Base-by-base conservation (phyloP, 2,888 invertebrate genomes). In the Athripsodes cinereus region DNA sequence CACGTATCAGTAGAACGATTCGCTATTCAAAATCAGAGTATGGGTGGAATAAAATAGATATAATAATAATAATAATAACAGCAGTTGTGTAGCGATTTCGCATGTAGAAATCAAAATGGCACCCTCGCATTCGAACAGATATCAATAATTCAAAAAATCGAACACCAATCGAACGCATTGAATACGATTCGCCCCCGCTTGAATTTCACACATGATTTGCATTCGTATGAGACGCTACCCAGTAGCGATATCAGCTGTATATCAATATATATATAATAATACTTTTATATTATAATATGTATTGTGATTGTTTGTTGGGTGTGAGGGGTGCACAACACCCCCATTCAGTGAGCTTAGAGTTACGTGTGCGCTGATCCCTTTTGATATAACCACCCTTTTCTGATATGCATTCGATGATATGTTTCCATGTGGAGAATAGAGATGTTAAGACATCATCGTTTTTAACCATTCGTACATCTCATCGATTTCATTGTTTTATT, bases 151-250 rank as follows among this genome's bases (percentile, higher is more conserved):
- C 8, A 22, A 31, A 51, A 20, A 31, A 51, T 58, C 58, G 58
- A 46, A 47, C 55, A 47, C 58, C 58, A 58, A 58, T 58, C 54
- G 58, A 58, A 58, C 16, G 47, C 55, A 31, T 31, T 55, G 55
- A 22, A 50, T 53, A 31, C 49, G 40, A 40, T 47, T 18, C 53
- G 40, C 51, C 58, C 62, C 55, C 52, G 20, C 52, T 50, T n/a
- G 31, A 53, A 62, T 62, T 60, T 52, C 47, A 60, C 60, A 60
- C 58, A 53, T 60, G 62, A 62, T 59, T 59, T 51, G 57, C 19
- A 35, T 35, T 19, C 21, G 40, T 34, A 54, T 51, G 34, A 51
- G 31, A 47, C 44, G 26, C 31, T 16, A 21, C 20, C 44, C 51
- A 53, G 50, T 44, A 44, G 51, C n/a, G 40, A n/a, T n/a, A n/a